Evolutionary conservation across 2,113 vertebrate genomes (phyloP).

Genomic region (Rynchops niger): DNA sequence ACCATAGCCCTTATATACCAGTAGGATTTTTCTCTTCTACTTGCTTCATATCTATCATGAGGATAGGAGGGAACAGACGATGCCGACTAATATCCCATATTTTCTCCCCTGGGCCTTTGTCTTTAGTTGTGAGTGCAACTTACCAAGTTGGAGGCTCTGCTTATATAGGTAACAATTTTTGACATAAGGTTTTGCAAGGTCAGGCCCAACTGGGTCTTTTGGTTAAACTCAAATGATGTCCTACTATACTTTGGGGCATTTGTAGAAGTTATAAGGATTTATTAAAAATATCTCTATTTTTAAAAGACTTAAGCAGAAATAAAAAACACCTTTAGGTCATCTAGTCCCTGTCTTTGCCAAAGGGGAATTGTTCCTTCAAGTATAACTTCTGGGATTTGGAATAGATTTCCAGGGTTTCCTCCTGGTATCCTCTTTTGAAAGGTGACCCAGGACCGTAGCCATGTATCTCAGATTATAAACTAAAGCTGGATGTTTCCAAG

Average conservation of each 20-base stretch:
- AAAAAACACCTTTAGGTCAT: neutral
- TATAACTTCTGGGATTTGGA: neutral
- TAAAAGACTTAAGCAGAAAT: neutral
- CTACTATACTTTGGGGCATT: neutral
- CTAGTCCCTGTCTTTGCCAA: neutral
- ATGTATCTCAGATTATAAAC: conserved; percentile 4
- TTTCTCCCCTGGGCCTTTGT: neutral
- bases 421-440: neutral
- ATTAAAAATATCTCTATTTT: neutral
- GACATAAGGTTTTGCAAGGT: neutral
- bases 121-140: neutral
- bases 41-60: neutral
- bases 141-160: neutral
- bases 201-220: neutral
- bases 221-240: neutral
- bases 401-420: neutral
- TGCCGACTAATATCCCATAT: neutral
- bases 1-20: neutral
- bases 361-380: neutral
- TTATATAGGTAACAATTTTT: neutral
- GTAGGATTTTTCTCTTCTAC: neutral
- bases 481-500: neutral
- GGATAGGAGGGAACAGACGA: neutral
- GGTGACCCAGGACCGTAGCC: neutral
- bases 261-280: neutral